A percentile compares a stretch with the other conserved stretches of the same genome.
Evolutionary conservation across 2,797 vertebrate genomes (phyloP).

Genomic region (Fistularia tabacaria): DNA sequence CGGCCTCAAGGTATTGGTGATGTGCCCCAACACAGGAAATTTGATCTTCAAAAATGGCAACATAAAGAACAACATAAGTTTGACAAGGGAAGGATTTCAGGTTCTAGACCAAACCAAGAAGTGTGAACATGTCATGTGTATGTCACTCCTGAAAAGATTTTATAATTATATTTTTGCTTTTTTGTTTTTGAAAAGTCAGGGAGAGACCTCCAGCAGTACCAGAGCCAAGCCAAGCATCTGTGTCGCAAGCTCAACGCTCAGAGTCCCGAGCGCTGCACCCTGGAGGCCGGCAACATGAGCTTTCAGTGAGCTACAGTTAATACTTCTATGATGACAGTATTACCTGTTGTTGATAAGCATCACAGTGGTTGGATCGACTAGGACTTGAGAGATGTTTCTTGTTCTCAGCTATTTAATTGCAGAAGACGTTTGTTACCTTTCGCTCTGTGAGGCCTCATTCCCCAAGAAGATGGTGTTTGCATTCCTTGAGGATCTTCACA

Average conservation of each 20-base stretch:
- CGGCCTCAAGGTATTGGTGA: no score
- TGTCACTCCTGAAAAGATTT: not conserved
- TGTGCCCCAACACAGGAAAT: no score
- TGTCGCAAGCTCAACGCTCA: conserved; percentile 87
- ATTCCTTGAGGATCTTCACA: conserved; percentile 86
- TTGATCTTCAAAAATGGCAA: no score
- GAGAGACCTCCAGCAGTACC: conserved; percentile 88
- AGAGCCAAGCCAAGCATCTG: conserved; percentile 91
- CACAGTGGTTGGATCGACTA: not conserved
- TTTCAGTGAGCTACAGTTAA: conserved; percentile 83
- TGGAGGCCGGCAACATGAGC: conserved; percentile 84
- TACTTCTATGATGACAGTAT: not conserved
- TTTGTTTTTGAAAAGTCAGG: conserved; percentile 74
- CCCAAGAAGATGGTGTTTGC: conserved; percentile 89
- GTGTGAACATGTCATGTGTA: no score
- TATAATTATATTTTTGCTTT: not conserved
- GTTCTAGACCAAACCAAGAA: no score
- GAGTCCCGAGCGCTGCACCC: conserved; percentile 86
- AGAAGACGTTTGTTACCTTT: conserved; percentile 88
- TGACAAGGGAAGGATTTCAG: no score
- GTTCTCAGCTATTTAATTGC: conserved; percentile 84
- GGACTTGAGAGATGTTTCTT: not conserved
- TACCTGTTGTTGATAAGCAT: not conserved
- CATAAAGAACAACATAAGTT: no score
- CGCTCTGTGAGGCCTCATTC: conserved; percentile 85